These are phyloP conservation scores for Anhinga anhinga DNA, from an alignment of 2,113 vertebrate genomes.

Conservation along the genomic window DNA sequence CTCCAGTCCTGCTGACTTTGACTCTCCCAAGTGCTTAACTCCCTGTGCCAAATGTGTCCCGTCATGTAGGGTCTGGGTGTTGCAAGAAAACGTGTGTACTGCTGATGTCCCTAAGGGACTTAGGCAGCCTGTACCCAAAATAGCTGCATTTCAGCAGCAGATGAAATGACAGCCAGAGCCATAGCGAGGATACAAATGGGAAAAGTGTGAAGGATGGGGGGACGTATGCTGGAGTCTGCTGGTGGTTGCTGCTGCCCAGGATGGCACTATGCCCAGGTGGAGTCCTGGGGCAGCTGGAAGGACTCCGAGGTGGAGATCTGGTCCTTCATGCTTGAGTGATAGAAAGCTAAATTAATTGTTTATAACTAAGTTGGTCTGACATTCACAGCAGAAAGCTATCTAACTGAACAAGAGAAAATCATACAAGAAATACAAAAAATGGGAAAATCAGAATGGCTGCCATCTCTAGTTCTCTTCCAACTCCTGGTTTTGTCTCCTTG, in stretches of 20 bases:
- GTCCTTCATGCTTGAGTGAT: background rate
- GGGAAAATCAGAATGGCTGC: background rate
- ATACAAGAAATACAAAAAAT: background rate
- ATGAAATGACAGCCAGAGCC: background rate
- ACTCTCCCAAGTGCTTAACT: background rate
- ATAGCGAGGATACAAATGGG: rapidly evolving
- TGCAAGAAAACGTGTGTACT: background rate
- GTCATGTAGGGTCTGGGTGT: background rate
- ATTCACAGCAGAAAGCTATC: background rate
- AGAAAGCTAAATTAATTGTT: background rate
- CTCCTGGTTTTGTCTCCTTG: background rate
- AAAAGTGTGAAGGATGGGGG: background rate
- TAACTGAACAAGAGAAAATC: background rate
- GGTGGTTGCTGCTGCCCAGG: background rate
- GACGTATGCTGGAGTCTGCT: rapidly evolving
- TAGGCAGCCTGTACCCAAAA: background rate
- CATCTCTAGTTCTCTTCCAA: background rate
- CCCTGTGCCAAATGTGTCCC: background rate
- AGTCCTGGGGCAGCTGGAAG: background rate
- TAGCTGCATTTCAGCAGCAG: background rate
- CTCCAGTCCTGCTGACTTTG: background rate
- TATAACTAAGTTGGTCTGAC: background rate
- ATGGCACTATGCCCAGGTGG: background rate
- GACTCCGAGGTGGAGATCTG: background rate
- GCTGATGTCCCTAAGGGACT: background rate